Conservation (phyloP, 2,113 vertebrate genomes). For the Anhinga rufa region DNA sequence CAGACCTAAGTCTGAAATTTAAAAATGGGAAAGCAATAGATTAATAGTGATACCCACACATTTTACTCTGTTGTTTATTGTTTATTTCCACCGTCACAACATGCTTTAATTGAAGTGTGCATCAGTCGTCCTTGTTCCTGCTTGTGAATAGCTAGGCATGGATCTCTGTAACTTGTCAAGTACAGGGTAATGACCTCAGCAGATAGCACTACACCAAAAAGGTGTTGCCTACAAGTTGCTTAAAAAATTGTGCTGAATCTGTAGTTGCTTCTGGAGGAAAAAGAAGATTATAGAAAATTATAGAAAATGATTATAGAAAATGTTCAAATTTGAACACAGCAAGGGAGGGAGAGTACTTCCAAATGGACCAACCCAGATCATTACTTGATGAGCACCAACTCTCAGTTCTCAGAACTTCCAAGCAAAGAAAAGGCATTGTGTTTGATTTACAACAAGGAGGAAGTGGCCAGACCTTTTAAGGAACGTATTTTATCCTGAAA, state of each 20-base stretch:
- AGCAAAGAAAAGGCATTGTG: background rate
- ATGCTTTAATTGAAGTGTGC: background rate
- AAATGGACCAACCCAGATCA: background rate
- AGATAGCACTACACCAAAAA: background rate
- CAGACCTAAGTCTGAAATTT: background rate
- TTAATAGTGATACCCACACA: background rate
- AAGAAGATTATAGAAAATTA: background rate
- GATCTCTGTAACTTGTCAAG: background rate
- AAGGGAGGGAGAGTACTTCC: background rate
- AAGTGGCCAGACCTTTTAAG: background rate
- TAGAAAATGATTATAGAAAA: background rate
- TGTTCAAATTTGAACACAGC: background rate
- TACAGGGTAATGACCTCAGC: background rate
- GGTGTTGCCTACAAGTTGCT: background rate
- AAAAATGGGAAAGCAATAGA: background rate
- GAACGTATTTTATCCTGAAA: background rate
- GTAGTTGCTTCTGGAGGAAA: background rate
- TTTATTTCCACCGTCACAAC: background rate
- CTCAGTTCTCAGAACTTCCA: background rate
- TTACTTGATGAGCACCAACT: background rate
- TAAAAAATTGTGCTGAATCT: background rate
- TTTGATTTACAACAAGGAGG: background rate
- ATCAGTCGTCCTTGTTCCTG: background rate
- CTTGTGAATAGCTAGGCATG: background rate
- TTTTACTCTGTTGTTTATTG: background rate